These are phyloP conservation scores for Torymus auratus DNA, from an alignment of 2,888 invertebrate species.

Conservation along the genomic window DNA sequence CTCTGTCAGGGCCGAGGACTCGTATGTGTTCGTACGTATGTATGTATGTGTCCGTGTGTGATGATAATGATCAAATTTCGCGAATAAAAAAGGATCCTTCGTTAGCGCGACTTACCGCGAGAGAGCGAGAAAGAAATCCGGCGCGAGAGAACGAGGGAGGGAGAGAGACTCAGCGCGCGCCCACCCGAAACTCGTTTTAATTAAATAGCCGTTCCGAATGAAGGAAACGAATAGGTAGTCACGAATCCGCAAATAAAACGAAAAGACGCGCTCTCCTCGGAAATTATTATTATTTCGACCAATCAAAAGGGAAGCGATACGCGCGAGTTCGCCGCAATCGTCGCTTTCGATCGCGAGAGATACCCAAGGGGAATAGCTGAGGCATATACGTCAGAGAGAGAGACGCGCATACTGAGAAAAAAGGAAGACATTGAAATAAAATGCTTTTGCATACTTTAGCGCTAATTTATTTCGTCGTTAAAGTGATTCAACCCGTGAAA, in stretches of 20 bases:
- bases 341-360: conserved; percentile 37
- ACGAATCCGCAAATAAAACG: conserved; percentile 26
- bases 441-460: conserved; percentile 17
- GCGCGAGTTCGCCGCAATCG: conserved; percentile 36
- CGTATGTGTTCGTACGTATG: neutral
- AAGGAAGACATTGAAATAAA: neutral
- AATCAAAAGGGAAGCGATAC: conserved; percentile 50
- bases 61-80: conserved; percentile 56
- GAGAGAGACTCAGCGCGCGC: conserved; percentile 24
- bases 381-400: conserved; percentile 37
- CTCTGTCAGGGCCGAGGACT: conserved; percentile 56
- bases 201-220: conserved; percentile 56
- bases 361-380: conserved; percentile 28
- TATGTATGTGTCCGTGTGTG: no score
- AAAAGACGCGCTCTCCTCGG: conserved; percentile 30
- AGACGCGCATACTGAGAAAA: conserved; percentile 17
- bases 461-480: conserved; percentile 8
- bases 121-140: no score
- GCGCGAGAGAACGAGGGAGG: no score
- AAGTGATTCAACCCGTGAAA: neutral
- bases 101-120: conserved; percentile 52
- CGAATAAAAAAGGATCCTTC: conserved; percentile 48
- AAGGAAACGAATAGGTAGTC: conserved; percentile 52
- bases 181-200: conserved; percentile 59
- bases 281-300: conserved; percentile 48